Base-by-base conservation (phyloP, 2,113 vertebrate genomes). In the Malurus alboscapulatus region DNA sequence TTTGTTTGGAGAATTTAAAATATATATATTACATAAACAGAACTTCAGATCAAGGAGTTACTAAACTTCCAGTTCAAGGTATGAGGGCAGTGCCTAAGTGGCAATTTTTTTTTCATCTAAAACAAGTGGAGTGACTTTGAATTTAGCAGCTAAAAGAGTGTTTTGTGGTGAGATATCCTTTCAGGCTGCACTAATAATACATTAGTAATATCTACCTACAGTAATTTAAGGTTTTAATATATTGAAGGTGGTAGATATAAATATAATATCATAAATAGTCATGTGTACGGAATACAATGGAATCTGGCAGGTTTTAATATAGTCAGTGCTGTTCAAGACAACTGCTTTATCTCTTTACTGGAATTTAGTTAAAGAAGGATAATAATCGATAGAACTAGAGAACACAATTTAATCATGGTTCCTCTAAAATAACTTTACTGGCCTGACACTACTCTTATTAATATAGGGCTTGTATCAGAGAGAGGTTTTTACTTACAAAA, bases 311-410 rank as follows among this genome's bases (percentile, higher is more conserved):
- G 16, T 87, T 86, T 96, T 89, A 89, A 68, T 85, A 61, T 24
- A 78, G 57, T 34, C 86, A 81, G 27, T 44, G 42, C 47, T 76
- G 48, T 93, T 93, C 40, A 94, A 83, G 63, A 57, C 67, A 90
- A 62, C 53, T 74, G 32, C 57, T 85, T 94, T 90, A 92, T 80
- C 27, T 38, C 69, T 48, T 73, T 75, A 40, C 78, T 83, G 71
- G 38, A 78, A 84, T 95, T 95, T 85, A 95, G 94, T 94, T 96
- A 84, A 93, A 93, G 77, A 50, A 94, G 47, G 66, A 87, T 94
- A 94, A 92, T 93, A 92, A 93, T 44, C 84, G 84, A 80, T 55
- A 45, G 91, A 86, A 87, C 62, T 71, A 34, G 40, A 81, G 68
- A 71, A 62, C 54, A 32, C 48, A 34, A 30, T 91, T 90, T 84